Evolutionary conservation across 2,888 invertebrate species (phyloP), one percentile per base, ranked within the genome.

Genomic region (Papilio elwesi): DNA sequence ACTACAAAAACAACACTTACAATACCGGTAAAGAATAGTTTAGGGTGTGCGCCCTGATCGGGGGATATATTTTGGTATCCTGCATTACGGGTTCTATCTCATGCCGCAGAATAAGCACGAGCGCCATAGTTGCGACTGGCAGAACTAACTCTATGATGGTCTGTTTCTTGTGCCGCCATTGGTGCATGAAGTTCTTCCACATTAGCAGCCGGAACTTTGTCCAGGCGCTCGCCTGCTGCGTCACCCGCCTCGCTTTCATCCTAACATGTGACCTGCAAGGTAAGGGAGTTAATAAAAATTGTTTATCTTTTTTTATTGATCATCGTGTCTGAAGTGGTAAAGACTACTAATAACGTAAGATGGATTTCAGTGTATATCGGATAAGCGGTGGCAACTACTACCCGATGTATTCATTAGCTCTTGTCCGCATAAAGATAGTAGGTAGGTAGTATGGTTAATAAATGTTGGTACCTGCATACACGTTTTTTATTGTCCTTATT

Each of bases 131-230:
- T 5, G 95, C 75, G 0, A 96, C 95, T 0, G 97, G 97, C 59
- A 96, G 85, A 0, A 96, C 70, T 12, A 98, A 87, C 87, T 97
- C 97, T 52, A 96, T 83, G 0, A 94, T 68, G 0, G 97, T 96
- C 83, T 97, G 96, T 57, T 95, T 76, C 67, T 95, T 95, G 86
- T 96, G 96, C 75, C 97, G 93, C 92, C 95, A 96, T 90, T 97
- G 97, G 59, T 97, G 94, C 5, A 96, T 87, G 90, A 96, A 97
- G 87, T 97, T 98, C 90, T 98, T 98, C 97, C 97, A 98, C 87
- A 97, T 94, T 74, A 98, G 90, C 76, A 98, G 90, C 13, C 93
- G 85, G 83, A 97, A 96, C 85, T 96, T 96, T 49, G 93, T 89
- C 85, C 90, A 93, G 5, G 89, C 85, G 13, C 83, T 81, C 2